Base-by-base conservation (phyloP, 2,797 vertebrate genomes). In the Bucorvus abyssinicus region DNA sequence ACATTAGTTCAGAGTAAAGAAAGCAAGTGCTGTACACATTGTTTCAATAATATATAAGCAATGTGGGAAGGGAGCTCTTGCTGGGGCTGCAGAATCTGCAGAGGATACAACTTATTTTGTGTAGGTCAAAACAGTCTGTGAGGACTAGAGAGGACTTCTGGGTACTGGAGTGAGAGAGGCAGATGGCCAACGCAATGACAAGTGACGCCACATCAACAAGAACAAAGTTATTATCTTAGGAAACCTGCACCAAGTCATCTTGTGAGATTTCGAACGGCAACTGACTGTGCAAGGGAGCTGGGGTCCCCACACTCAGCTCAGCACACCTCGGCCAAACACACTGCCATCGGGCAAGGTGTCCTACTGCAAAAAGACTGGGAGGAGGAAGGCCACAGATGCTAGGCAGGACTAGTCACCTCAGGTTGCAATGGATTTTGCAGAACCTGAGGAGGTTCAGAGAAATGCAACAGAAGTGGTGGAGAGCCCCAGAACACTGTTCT, bases 31-130 rank as follows among this genome's bases (percentile, higher is more conserved):
- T 69, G 38, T 78, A 52, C 55, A 63, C 75, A 65, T 69, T 40
- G 64, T 53, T 89, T 96, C 71, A 92, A 90, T 75, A 94, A 96
- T 92, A 52, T 7, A 67, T 70, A 79, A 82, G 44, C 18, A 4
- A 68, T 34, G 49, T 65, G 27, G 70, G 53, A 94, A 91, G 70
- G 60, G 29, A 92, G 38, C 21, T 87, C 3, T 22, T 70, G 22
- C 34, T 63, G 27, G 19, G 40, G 26, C 79, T 52, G 45, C 49
- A 50, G 52, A 55, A 81, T 75, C 61, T 73, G 26, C 49, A 68
- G 60, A 90, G 36, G 42, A 73, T 36, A 77, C 20, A 68, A 27
- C 38, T 85, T 89, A 78, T 87, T 94, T 68, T 30, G n/a, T 30
- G 56, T 60, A 80, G 34, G 24, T 52, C 86, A 89, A 71, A 94